phyloP scores from a whole-genome alignment of 2,113 vertebrate genomes.

The Cebidichthys violaceus region DNA sequence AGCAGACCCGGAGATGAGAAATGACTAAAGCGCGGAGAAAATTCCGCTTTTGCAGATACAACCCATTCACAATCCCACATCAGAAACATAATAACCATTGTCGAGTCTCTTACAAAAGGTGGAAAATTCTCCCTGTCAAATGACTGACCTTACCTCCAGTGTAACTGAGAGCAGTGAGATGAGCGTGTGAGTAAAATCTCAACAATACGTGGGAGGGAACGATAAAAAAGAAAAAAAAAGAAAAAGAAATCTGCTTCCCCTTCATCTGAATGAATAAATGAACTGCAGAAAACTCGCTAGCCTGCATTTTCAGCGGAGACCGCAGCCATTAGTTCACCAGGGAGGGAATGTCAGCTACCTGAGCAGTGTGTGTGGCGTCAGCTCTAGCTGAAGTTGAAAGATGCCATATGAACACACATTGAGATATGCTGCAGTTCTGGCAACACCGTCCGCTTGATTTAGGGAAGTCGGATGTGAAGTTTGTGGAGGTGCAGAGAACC shows the following conservation, averaged over 20 bases:
- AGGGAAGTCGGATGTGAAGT: conserved; percentile 29
- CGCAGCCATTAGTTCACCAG: conserved; percentile 64
- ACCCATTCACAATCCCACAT: conserved; percentile 37
- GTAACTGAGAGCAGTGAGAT: conserved; percentile 9
- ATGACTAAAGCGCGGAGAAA: conserved; percentile 12
- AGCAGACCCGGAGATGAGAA: conserved; percentile 22
- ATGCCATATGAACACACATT: conserved; percentile 24
- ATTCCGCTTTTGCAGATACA: conserved; percentile 16
- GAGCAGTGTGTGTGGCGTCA: conserved; percentile 39
- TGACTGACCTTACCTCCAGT: conserved; percentile 28
- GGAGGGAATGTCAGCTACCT: conserved; percentile 61
- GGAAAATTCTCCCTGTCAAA: conserved; percentile 8
- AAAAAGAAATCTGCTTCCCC: conserved; percentile 10
- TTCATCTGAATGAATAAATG: conserved; percentile 62
- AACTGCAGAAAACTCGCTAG: conserved; percentile 54
- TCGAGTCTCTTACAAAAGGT: neutral
- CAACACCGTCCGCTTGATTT: conserved; percentile 29
- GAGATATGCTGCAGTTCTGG: conserved; percentile 23
- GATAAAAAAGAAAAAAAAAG: neutral
- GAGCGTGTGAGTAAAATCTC: conserved; percentile 41
- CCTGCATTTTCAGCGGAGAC: conserved; percentile 41
- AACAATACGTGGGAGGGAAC: conserved; percentile 28
- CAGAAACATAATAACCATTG: neutral
- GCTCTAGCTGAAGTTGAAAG: conserved; percentile 44
- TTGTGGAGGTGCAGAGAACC: conserved; percentile 16